Evolutionary conservation across 2,113 vertebrate species (phyloP).

Genomic region (Struthidea cinerea): DNA sequence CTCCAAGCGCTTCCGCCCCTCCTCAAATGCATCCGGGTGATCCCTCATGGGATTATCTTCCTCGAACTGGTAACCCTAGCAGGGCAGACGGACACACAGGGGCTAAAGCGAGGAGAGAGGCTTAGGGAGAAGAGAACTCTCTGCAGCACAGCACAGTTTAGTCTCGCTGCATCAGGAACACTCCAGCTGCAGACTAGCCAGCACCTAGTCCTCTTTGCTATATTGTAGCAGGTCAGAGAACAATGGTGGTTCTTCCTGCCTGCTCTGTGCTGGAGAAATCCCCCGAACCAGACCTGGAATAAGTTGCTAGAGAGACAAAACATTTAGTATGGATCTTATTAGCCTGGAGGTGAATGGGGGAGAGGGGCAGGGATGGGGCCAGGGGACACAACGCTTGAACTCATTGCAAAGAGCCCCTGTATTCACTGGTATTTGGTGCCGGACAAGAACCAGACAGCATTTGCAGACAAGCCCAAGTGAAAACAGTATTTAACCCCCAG

Average conservation of each 20-base stretch:
- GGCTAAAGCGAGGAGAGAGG: neutral
- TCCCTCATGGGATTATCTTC: constrained; percentile 93
- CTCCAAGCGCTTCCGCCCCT: constrained; percentile 85
- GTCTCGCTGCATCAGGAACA: neutral
- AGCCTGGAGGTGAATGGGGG: accelerated
- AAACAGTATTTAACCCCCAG: neutral
- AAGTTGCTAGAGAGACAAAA: neutral
- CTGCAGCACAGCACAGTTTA: neutral
- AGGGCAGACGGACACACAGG: neutral
- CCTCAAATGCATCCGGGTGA: constrained; percentile 88
- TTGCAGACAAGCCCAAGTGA: neutral
- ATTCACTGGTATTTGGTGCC: neutral
- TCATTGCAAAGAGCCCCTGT: neutral
- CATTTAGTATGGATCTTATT: neutral
- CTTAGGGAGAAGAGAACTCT: neutral
- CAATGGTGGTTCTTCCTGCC: neutral
- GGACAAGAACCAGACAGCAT: neutral
- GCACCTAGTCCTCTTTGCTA: neutral
- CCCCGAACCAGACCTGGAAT: neutral
- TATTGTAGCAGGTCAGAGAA: neutral
- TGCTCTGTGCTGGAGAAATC: neutral
- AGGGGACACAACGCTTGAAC: neutral
- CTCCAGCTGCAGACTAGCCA: neutral
- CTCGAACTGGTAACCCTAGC: constrained; percentile 94
- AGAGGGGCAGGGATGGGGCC: neutral